Percentiles rank a stretch among this genome's conserved stretches.
phyloP scores from a whole-genome alignment of 2,797 vertebrate genomes.

The Manis pentadactyla region DNA sequence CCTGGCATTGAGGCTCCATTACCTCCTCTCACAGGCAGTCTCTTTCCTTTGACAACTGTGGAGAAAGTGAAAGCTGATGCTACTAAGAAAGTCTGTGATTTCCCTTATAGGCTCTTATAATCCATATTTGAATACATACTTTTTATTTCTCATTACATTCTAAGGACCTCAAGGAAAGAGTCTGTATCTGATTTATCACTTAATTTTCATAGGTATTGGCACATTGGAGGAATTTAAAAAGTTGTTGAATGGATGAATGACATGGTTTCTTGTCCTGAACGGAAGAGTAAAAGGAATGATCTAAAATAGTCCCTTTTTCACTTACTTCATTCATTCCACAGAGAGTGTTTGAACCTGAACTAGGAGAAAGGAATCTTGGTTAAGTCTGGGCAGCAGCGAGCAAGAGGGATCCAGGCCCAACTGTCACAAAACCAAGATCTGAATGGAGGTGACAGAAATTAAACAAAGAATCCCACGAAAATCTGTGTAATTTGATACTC shows the following conservation, averaged over 20 bases:
- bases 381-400: background rate
- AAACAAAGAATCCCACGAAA: background rate
- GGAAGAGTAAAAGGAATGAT: background rate
- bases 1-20: background rate
- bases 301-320: background rate
- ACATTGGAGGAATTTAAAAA: background rate
- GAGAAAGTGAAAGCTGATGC: background rate
- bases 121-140: background rate
- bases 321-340: background rate
- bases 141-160: background rate
- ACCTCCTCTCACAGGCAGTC: background rate
- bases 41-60: background rate
- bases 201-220: background rate
- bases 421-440: background rate
- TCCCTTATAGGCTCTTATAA: background rate
- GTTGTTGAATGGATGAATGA: background rate
- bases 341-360: background rate
- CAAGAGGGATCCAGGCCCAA: background rate
- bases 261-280: background rate
- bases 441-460: background rate
- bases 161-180: background rate
- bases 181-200: background rate
- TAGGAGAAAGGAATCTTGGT: background rate
- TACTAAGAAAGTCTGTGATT: background rate
- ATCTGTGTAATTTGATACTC: background rate